Percentiles rank a stretch among this genome's conserved stretches.
Evolutionary conservation across 2,113 vertebrate species (phyloP).

Genomic region (Megaptera novaeangliae): DNA sequence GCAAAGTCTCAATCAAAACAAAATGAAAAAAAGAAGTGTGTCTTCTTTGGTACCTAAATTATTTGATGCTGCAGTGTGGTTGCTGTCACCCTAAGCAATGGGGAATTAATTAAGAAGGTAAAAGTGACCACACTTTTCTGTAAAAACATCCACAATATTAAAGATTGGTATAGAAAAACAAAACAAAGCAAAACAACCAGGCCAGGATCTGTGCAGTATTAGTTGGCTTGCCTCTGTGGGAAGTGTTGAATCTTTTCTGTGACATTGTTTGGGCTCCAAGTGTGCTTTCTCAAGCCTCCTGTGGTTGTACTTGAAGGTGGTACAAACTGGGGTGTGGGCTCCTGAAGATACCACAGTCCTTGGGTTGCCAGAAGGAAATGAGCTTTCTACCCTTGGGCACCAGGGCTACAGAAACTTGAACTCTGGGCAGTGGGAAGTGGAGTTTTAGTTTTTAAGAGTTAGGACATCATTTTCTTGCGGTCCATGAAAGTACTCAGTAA

Average conservation of each 20-base stretch:
- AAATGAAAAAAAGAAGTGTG: background rate
- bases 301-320: background rate
- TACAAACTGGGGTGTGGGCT: fast-evolving
- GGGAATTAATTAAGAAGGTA: background rate
- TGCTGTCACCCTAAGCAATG: background rate
- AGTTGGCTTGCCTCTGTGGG: background rate
- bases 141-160: background rate
- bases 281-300: background rate
- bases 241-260: background rate
- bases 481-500: background rate
- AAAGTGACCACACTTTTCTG: background rate
- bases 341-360: background rate
- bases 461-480: background rate
- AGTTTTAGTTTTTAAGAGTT: background rate
- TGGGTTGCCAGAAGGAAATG: fast-evolving
- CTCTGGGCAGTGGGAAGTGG: no score
- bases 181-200: background rate
- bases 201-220: background rate
- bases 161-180: background rate
- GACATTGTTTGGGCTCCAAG: background rate
- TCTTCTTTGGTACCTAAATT: background rate
- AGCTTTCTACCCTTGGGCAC: background rate
- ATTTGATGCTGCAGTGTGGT: background rate
- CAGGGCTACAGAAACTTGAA: background rate
- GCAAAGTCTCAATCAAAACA: background rate